Conservation (phyloP, 1,140 invertebrate species). For the Gryon sp. region DNA sequence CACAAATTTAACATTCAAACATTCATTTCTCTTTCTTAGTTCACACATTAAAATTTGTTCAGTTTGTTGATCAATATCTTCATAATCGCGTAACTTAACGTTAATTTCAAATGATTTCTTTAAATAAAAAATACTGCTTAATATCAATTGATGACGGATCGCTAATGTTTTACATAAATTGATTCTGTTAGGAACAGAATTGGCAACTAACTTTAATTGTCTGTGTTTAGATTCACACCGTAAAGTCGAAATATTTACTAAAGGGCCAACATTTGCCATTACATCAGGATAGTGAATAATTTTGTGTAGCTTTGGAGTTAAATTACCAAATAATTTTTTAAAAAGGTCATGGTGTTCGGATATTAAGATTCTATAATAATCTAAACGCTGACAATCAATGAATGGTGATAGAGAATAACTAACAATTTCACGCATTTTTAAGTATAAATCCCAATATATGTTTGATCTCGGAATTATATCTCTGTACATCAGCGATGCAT, state of each 20-base stretch:
- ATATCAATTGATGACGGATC: not conserved
- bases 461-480: conserved; percentile 12
- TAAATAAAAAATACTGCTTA: too few species aligned
- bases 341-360: conserved; percentile 18
- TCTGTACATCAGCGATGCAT: conserved; percentile 14
- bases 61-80: too few species aligned
- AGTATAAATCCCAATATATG: conserved; percentile 17
- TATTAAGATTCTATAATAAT: too few species aligned
- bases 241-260: conserved; percentile 22
- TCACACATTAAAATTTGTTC: too few species aligned
- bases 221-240: conserved; percentile 38
- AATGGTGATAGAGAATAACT: not conserved
- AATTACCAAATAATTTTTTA: conserved; percentile 10
- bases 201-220: conserved; percentile 14
- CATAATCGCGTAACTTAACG: too few species aligned
- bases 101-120: conserved; percentile 3
- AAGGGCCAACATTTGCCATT: conserved; percentile 28
- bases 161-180: conserved; percentile 28
- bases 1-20: too few species aligned
- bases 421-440: conserved; percentile 19
- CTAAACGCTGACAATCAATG: too few species aligned
- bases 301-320: not conserved
- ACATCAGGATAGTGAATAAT: conserved; percentile 23
- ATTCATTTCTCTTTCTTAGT: too few species aligned
- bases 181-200: conserved; percentile 5